Percentiles rank a stretch among this genome's conserved stretches.
Evolutionary conservation across 2,113 vertebrate species (phyloP).

Genomic region (Todiramphus chloris): DNA sequence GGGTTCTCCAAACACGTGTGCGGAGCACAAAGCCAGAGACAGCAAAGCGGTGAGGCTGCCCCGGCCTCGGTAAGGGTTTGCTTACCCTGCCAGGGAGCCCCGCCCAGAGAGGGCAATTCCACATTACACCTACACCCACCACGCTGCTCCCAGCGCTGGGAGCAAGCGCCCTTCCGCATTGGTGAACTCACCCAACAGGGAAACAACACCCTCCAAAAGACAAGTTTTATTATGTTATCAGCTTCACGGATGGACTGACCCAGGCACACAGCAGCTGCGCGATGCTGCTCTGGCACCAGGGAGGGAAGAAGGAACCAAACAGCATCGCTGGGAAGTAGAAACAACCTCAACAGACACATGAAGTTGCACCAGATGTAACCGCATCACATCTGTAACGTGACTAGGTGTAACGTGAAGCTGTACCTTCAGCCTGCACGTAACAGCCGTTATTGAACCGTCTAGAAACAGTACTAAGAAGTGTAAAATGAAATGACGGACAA

Average conservation of each 20-base stretch:
- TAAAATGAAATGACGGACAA: not conserved
- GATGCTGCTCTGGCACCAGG: not conserved
- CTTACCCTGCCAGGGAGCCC: not conserved
- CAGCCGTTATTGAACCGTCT: not conserved
- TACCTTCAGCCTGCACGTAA: not conserved
- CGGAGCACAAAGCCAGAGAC: not conserved
- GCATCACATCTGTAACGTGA: fast-evolving
- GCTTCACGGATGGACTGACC: not conserved
- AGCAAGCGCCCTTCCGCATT: not conserved
- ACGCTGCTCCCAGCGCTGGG: not conserved
- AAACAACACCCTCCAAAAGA: not conserved
- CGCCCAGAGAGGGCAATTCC: not conserved
- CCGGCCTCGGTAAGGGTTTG: not conserved
- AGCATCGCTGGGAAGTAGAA: not conserved
- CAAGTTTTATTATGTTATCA: not conserved
- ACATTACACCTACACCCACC: not conserved
- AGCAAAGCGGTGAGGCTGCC: not conserved
- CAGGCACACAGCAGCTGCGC: not conserved
- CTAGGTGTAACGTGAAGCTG: not conserved
- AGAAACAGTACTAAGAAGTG: not conserved
- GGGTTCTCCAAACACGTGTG: not conserved
- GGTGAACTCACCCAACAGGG: not conserved
- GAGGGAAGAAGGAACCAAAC: not conserved
- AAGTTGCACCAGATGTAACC: not conserved
- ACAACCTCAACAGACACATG: fast-evolving